phyloP scores from a whole-genome alignment of 2,888 invertebrate species.

The Microctonus aethiopoides region DNA sequence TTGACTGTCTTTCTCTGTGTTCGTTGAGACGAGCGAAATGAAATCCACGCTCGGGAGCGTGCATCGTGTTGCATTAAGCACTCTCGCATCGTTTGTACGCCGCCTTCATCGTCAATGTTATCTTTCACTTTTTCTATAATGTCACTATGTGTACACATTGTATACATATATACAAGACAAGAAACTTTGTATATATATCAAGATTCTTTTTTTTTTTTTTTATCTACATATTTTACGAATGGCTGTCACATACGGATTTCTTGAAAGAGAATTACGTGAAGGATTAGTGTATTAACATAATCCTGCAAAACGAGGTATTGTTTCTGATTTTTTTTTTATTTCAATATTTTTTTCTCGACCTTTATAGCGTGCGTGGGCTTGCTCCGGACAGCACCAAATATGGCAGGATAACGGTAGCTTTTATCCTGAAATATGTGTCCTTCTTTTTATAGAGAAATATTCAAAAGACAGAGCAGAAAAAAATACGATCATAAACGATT shows the following conservation, averaged over 20 bases:
- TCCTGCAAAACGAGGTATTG: constrained; percentile 35
- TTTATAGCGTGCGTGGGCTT: constrained; percentile 22
- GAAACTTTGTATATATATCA: neutral
- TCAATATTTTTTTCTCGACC: neutral
- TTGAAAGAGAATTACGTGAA: constrained; percentile 17
- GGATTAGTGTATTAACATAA: constrained; percentile 34
- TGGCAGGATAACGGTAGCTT: constrained; percentile 31
- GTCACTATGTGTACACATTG: neutral
- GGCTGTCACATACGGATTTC: neutral
- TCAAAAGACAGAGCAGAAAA: neutral
- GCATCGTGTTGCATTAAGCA: constrained; percentile 47
- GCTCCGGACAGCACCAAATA: constrained; percentile 15
- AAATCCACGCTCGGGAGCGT: constrained; percentile 47
- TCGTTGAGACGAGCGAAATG: constrained; percentile 47
- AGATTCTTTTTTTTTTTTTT: neutral
- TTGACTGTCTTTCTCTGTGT: constrained; percentile 22
- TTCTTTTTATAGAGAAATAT: neutral
- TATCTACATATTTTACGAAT: constrained; percentile 7
- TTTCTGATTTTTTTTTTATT: constrained; percentile 20
- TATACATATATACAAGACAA: neutral
- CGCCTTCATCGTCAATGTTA: neutral
- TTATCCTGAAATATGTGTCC: constrained; percentile 27
- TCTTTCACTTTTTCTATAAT: neutral
- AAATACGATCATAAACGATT: neutral
- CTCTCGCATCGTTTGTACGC: neutral